Base-by-base conservation (phyloP, 2,797 vertebrate species). In the Eutrigla gurnardus region DNA sequence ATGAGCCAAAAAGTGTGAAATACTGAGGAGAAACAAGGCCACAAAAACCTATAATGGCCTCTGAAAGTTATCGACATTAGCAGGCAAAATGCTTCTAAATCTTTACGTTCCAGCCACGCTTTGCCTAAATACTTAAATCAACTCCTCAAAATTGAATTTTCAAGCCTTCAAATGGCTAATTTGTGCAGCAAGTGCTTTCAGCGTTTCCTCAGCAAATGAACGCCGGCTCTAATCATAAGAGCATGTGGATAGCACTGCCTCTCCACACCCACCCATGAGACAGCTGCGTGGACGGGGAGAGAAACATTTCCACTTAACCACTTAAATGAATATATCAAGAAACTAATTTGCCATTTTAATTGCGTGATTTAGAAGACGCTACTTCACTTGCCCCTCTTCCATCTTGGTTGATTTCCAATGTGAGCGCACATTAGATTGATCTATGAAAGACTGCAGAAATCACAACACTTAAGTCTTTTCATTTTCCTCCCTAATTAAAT, bases 241-340 rank as follows among this genome's bases (percentile, higher is more conserved):
- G 95, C 94, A 92, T 90, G 91, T 86, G 92, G 93, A 90, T 89
- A 93, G 93, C 91, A 94, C 95, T 76, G 89, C 84, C 84, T 89
- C 91, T 96, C 90, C 85, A 79, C 90, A 81, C 78, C 94, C 94
- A 94, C 95, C 95, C 96, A 92, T 93, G 96, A 95, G 94, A 95
- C 96, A 92, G 95, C 94, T 88, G 93, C 89, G 93, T 94, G 96
- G 96, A 97, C 94, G 85, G 93, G 93, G 93, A 93, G 92, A 98
- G 97, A 97, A 97, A 98, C 96, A 97, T 96, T 97, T 97, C 96
- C 97, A 99, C 98, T 99, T 99, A 99, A 99, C 97, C 97, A 99
- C 98, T 99, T 99, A 98, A 98, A 99, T 98, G 97, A 98, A 99
- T 99, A 98, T 98, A 99, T 99, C 96, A 96, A 97, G 97, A 98